Base-by-base conservation (phyloP, 2,888 invertebrate genomes). In the Anthrax anthrax region DNA sequence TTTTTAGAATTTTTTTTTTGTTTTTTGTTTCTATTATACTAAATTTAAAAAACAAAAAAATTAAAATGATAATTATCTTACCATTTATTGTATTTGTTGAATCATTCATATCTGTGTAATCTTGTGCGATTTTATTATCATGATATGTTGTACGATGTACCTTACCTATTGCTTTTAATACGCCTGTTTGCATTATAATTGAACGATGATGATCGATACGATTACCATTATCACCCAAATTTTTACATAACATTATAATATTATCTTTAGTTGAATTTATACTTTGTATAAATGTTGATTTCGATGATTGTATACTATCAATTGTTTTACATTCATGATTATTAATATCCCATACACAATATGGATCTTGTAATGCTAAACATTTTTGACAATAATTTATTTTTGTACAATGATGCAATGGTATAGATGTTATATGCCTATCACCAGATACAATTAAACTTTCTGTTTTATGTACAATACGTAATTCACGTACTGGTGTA, bases 301-400 rank as follows among this genome's bases (percentile, higher is more conserved):
- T 61, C 58, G 39, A 54, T 52, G 48, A 57, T 57, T 55, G 46
- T 8, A 36, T 4, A 36, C 6, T 16, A 9, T 16, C 1, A 12
- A 32, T 32, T 12, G 29, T 17, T 47, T 63, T 65, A 59, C 78
- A 78, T 56, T 76, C 73, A 56, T 75, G 76, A 53, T 73, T 72
- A 52, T 74, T 76, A 8, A 80, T 77, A 63, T 91, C 87, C 96
- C 96, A 98, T 18, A 92, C 92, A 69, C 97, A 98, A 65, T 96
- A 92, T 0, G 97, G 97, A 72, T 98, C 97, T 72, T 94, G 91
- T 49, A 95, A 72, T 32, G 80, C 79, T 4, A 97, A 81, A 67
- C 97, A 98, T 56, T 84, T 81, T 52, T 84, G 80, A 71, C 71
- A 85, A 69, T 67, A 67, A 38, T 63, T 60, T 50, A 79, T 74